Evolutionary conservation across 2,797 vertebrate species (phyloP).

Genomic region (Lates japonicus): DNA sequence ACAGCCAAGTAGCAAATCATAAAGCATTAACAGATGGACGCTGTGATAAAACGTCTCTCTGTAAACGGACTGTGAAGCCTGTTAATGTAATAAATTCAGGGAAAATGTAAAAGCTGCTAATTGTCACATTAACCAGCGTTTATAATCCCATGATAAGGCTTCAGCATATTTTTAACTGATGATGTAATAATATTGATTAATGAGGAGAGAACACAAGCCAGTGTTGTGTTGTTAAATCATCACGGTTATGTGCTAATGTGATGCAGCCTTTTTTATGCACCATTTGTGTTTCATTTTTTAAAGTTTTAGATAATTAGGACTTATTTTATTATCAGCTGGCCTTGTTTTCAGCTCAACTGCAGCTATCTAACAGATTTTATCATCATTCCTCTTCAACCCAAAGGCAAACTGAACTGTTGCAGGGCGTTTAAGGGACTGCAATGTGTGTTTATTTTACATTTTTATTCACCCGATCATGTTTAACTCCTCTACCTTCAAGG

Average conservation of each 20-base stretch:
- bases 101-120: constrained; percentile 9
- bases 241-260: background rate
- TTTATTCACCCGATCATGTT: too few relatives aligned
- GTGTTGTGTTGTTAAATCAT: background rate
- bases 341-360: too few relatives aligned
- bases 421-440: too few relatives aligned
- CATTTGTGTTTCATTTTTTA: background rate
- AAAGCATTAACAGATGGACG: background rate
- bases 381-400: too few relatives aligned
- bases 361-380: too few relatives aligned
- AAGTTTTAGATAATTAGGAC: background rate
- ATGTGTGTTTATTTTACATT: too few relatives aligned
- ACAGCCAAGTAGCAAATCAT: background rate
- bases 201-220: background rate
- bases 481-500: too few relatives aligned
- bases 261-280: background rate
- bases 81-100: background rate
- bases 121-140: constrained; percentile 22
- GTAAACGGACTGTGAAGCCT: background rate
- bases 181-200: constrained; percentile 15
- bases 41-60: background rate
- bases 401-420: too few relatives aligned
- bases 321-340: too few relatives aligned
- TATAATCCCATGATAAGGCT: constrained; percentile 1
- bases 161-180: constrained; percentile 23